Conservation (phyloP, 92 coral and sea anemone genomes). For the Anthopleura xanthogrammica region DNA sequence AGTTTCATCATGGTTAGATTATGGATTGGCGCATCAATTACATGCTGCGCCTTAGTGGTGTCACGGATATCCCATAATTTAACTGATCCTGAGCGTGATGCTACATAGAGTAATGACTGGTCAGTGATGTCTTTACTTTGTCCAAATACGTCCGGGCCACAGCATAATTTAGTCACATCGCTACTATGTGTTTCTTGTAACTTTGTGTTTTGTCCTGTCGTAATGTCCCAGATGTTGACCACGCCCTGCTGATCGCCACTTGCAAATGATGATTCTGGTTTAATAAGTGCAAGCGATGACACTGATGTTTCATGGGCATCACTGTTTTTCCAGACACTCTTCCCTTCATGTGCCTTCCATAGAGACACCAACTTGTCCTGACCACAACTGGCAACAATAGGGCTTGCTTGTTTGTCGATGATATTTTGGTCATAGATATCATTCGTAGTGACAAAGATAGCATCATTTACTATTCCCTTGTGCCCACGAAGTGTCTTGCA, state of each 20-base stretch:
- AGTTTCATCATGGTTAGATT: conserved; percentile 43
- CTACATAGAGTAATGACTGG: conserved; percentile 40
- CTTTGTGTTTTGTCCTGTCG: conserved; percentile 42
- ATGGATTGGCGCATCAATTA: conserved; percentile 50
- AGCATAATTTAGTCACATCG: conserved; percentile 41
- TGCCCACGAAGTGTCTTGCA: conserved; percentile 84
- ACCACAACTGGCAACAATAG: conserved; percentile 69
- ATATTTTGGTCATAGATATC: conserved; percentile 65
- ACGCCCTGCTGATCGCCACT: conserved; percentile 75
- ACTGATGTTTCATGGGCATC: conserved; percentile 61
- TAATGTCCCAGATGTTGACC: conserved; percentile 68
- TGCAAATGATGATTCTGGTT: conserved; percentile 52
- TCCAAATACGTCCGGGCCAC: conserved; percentile 40
- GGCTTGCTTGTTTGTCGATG: conserved; percentile 60
- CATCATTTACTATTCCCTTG: conserved; percentile 58
- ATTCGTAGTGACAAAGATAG: conserved; percentile 62
- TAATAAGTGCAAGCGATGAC: conserved; percentile 48
- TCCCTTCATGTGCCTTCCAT: conserved; percentile 75
- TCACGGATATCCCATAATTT: conserved; percentile 65
- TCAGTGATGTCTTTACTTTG: conserved; percentile 26
- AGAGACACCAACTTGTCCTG: conserved; percentile 66
- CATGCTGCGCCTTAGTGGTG: conserved; percentile 46
- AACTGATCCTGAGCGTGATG: conserved; percentile 64
- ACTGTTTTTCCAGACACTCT: conserved; percentile 57
- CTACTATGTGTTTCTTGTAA: conserved; percentile 62